Conservation (phyloP, 2,113 vertebrate species). For the Delphinus delphis region DNA sequence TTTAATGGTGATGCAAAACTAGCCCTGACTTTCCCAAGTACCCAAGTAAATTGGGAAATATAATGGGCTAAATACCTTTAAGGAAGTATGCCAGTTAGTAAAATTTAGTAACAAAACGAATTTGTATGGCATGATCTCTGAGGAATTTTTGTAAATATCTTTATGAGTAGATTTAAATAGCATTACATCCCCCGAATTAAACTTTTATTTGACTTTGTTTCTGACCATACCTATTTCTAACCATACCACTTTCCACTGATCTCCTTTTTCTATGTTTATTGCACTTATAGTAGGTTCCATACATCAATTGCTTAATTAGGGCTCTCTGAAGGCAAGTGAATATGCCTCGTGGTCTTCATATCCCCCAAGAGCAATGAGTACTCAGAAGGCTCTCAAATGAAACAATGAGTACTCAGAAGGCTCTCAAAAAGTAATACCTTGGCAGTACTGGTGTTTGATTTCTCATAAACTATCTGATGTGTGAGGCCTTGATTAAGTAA, state of each 20-base stretch:
- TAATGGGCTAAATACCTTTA: neutral
- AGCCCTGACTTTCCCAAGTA: neutral
- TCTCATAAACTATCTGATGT: neutral
- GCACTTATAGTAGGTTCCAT: neutral
- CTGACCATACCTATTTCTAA: neutral
- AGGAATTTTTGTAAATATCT: neutral
- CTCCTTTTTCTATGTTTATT: neutral
- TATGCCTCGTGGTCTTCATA: neutral
- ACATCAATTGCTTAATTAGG: neutral
- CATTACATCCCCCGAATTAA: neutral
- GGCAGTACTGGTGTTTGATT: neutral
- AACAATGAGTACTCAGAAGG: neutral
- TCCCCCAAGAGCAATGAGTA: neutral
- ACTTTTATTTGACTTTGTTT: neutral
- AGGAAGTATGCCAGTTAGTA: neutral
- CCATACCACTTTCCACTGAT: neutral
- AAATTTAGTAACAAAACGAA: conserved; percentile 5
- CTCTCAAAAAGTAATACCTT: neutral
- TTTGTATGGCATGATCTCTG: neutral
- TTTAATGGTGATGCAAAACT: neutral
- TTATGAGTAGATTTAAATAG: neutral
- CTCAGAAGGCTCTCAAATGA: neutral
- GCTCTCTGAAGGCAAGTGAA: neutral
- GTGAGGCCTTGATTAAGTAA: conserved; percentile 15
- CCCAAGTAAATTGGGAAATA: neutral